Base-by-base conservation (phyloP, 35 echinoderm and acorn worm species). In the Ptychodera flava region DNA sequence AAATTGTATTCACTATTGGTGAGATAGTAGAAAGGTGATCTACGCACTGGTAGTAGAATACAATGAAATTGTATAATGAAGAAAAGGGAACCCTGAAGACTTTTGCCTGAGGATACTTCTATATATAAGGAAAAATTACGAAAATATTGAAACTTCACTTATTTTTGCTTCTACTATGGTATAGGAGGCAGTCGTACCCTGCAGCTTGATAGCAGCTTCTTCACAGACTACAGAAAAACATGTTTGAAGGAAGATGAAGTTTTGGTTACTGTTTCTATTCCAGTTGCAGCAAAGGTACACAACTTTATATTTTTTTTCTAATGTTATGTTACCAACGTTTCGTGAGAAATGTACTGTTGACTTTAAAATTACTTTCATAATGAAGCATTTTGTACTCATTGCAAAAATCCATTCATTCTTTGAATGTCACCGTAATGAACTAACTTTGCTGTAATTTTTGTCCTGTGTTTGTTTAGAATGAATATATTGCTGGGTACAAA, bases 401-500 rank as follows among this genome's bases (percentile, higher is more conserved):
- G 16, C 16, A 22, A 15, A 82, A 16, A 15, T 15, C 80, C 15
- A 16, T 16, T 2, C 27, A 31, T 35, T 0, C 1, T 85, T 1
- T 85, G 37, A 0, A 1, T 1, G 29, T 30, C n/a, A 78, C 80
- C 31, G 35, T 14, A 16, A 33, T 1, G 15, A 15, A 36, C 32
- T 45, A 0, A 34, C 16, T 82, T 86, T 77, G 32, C 16, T 86
- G 31, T 84, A n/a, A n/a, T n/a, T n/a, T n/a, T n/a, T n/a, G n/a
- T n/a, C n/a, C n/a, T n/a, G n/a, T n/a, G n/a, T n/a, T n/a, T n/a
- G 34, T 79, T 1, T 77, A 97, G 92, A 87, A 89, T 53, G 92
- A 97, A 35, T 88, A 91, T 87, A 91, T 97, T 45, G 78, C 83
- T 80, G 91, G 86, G 12, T 97, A 87, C 85, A 97, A 97, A 83